Evolutionary conservation across 2,888 invertebrate genomes (phyloP).

Genomic region (Pocota personata): DNA sequence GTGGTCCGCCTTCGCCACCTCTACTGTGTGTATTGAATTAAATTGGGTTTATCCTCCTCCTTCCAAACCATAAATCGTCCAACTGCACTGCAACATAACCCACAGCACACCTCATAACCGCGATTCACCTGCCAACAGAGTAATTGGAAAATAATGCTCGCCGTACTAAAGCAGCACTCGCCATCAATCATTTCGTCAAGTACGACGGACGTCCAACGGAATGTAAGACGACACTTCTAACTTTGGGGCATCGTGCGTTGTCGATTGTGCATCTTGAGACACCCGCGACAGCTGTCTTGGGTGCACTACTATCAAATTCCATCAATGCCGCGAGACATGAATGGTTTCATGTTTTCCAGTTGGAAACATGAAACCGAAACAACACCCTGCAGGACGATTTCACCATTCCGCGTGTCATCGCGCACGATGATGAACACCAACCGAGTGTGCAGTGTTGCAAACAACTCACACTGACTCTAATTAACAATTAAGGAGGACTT

Average conservation of each 20-base stretch:
- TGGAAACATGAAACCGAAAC: slow-evolving; percentile 39
- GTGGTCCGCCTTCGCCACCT: slow-evolving; percentile 12
- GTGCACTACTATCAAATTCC: slow-evolving; percentile 68
- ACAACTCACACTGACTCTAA: slow-evolving; percentile 66
- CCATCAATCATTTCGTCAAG: slow-evolving; percentile 73
- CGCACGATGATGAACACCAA: slow-evolving; percentile 17
- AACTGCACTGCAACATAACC: slow-evolving; percentile 27
- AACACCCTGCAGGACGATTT: slow-evolving; percentile 54
- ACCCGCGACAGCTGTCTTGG: slow-evolving; percentile 64
- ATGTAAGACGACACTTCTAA: slow-evolving; percentile 62
- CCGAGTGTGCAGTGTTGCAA: slow-evolving; percentile 28
- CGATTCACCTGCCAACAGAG: slow-evolving; percentile 61
- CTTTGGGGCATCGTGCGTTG: slow-evolving; percentile 54
- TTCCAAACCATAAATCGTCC: slow-evolving; percentile 37
- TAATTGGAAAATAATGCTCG: slow-evolving; percentile 68
- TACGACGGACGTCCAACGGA: slow-evolving; percentile 32
- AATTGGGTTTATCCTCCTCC: slow-evolving; percentile 31
- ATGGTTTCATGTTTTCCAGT: slow-evolving; percentile 52
- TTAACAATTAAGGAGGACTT: slow-evolving; percentile 65
- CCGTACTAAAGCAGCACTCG: slow-evolving; percentile 27
- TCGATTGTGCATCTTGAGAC: slow-evolving; percentile 44
- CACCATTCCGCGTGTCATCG: slow-evolving; percentile 46
- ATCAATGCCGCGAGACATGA: slow-evolving; percentile 63
- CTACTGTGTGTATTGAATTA: slow-evolving; percentile 19
- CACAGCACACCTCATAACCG: slow-evolving; percentile 15